Percentiles rank a stretch among this genome's conserved stretches.
Evolutionary conservation across 2,113 vertebrate species (phyloP).

Genomic region (Cariama cristata): DNA sequence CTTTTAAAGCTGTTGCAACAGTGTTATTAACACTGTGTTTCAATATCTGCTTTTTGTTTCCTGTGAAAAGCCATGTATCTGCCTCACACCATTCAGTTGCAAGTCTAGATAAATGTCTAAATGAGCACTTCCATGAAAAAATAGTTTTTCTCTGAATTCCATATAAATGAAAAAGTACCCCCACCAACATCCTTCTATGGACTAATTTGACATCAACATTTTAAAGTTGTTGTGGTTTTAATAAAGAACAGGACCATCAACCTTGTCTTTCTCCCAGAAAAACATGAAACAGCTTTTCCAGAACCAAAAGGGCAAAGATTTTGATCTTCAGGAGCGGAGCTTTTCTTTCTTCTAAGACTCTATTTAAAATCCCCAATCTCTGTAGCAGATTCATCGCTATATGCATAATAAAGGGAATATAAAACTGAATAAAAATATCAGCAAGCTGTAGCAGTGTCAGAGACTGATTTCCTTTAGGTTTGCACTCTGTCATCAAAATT

Average conservation of each 20-base stretch:
- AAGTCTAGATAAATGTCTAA: not conserved
- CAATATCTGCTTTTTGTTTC: not conserved
- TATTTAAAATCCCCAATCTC: rapidly evolving
- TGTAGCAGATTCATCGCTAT: not conserved
- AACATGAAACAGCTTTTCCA: not conserved
- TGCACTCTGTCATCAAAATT: not conserved
- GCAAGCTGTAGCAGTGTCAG: not conserved
- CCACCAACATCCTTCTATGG: not conserved
- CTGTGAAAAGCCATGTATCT: not conserved
- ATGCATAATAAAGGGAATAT: not conserved
- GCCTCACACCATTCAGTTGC: not conserved
- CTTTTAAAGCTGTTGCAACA: not conserved
- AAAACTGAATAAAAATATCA: not conserved
- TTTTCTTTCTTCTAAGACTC: not conserved
- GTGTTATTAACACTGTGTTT: not conserved
- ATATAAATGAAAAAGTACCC: not conserved
- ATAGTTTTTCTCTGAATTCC: not conserved
- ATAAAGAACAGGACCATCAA: not conserved
- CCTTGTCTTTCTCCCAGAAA: not conserved
- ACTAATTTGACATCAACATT: not conserved
- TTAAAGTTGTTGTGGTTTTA: not conserved
- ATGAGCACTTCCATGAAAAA: not conserved
- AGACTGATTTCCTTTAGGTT: not conserved
- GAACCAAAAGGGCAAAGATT: not conserved
- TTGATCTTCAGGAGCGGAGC: not conserved